phyloP scores from a whole-genome alignment of 2,888 invertebrate species.

The Idaea biselata region DNA sequence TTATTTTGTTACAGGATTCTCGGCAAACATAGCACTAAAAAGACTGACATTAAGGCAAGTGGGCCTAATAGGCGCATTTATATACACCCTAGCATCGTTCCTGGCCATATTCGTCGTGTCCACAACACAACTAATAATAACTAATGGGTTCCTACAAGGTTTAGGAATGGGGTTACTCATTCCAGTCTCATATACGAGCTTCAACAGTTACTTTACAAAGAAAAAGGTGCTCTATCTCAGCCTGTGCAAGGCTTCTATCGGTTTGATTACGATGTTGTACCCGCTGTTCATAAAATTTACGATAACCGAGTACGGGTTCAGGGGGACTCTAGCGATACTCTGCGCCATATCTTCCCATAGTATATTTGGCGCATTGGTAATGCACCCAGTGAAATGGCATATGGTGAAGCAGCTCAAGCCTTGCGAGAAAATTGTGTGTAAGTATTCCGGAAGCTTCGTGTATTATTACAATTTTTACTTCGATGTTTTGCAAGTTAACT shows the following conservation, averaged over 20 bases:
- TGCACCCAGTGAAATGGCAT: conserved; percentile 89
- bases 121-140: conserved; percentile 82
- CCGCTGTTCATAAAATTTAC: conserved; percentile 84
- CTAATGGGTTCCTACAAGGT: conserved; percentile 84
- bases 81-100: conserved; percentile 83
- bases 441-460: conserved; percentile 38
- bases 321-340: conserved; percentile 85
- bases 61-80: conserved; percentile 82
- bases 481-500: too few relatives aligned
- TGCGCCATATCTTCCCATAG: conserved; percentile 85
- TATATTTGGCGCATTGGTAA: conserved; percentile 83
- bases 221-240: conserved; percentile 86
- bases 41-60: conserved; percentile 83
- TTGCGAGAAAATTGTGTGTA: conserved; percentile 67
- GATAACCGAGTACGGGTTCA: conserved; percentile 83
- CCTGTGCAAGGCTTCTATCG: conserved; percentile 85
- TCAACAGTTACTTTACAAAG: conserved; percentile 87
- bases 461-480: too few relatives aligned
- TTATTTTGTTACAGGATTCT: conserved; percentile 79
- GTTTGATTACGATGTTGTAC: conserved; percentile 84
- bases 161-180: conserved; percentile 86
- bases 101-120: conserved; percentile 83
- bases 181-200: conserved; percentile 86
- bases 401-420: conserved; percentile 73
- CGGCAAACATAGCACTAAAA: conserved; percentile 84